These are phyloP conservation scores for Elegia similella DNA, from an alignment of 2,888 invertebrate species.

Conservation along the genomic window DNA sequence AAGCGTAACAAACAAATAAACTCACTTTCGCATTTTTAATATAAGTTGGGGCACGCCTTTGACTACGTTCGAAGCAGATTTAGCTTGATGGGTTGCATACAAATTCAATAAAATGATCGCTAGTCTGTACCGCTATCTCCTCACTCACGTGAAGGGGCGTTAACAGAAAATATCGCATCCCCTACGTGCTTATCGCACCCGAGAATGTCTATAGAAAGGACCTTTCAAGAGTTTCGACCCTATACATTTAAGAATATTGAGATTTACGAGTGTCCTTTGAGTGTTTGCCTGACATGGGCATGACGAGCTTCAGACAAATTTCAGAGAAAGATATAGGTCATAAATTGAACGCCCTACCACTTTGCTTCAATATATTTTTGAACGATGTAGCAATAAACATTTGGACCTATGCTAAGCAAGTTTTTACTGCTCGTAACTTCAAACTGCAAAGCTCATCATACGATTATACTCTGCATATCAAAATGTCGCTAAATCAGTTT, in stretches of 20 bases:
- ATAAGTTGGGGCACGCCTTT: not conserved
- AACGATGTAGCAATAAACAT: slow-evolving; percentile 8
- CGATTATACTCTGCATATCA: not conserved
- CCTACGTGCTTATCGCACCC: slow-evolving; percentile 62
- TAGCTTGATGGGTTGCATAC: slow-evolving; percentile 36
- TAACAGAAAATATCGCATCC: slow-evolving; percentile 53
- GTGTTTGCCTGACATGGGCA: slow-evolving; percentile 40
- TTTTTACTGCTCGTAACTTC: slow-evolving; percentile 9
- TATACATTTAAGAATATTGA: slow-evolving; percentile 61
- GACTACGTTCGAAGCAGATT: not conserved
- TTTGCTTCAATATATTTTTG: slow-evolving; percentile 10
- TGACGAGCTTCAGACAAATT: slow-evolving; percentile 42
- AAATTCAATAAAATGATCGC: slow-evolving; percentile 47
- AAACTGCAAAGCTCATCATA: slow-evolving; percentile 5
- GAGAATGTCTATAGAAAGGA: slow-evolving; percentile 52
- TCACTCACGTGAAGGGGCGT: slow-evolving; percentile 42
- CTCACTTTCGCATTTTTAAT: no score
- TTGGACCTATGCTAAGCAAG: not conserved
- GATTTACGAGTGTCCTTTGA: slow-evolving; percentile 62
- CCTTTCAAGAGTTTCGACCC: slow-evolving; percentile 58
- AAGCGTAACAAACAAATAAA: no score
- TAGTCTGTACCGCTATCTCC: slow-evolving; percentile 37
- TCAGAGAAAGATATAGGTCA: slow-evolving; percentile 31
- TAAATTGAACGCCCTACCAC: slow-evolving; percentile 22
- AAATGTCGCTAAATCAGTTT: not conserved